Base-by-base conservation (phyloP, 2,888 invertebrate species). In the Acronicta alni region DNA sequence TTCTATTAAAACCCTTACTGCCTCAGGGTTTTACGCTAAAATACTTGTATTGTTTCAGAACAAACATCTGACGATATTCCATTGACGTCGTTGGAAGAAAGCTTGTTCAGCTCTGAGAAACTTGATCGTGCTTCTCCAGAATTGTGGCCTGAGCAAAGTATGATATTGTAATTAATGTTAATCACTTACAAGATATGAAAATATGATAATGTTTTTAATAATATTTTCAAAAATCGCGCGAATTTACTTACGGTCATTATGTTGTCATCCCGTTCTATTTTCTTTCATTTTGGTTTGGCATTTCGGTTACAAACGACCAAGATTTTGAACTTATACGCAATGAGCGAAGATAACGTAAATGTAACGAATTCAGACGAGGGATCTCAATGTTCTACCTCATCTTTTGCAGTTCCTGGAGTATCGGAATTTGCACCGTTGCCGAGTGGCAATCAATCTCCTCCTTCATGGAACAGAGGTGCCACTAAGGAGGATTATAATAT, bases 141-240 rank as follows among this genome's bases (percentile, higher is more conserved):
- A 86, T 91, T 99, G 81, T 99, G 99, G 99, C 99, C 99, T 20
- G 98, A 99, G 90, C 97, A 98, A 94, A 97, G 98, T 98, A 95
- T 96, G 96, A 46, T 14, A 43, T 2, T 93, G 23, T 16, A 48
- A 44, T 44, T 15, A 41, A 15, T 54, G 12, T 16, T 30, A 10
- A 26, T 49, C 26, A 15, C 1, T 18, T 5, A 7, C 3, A 43
- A 51, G 23, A 8, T 1, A n/a, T 2, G 3, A 38, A 16, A 49
- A 10, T 38, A 26, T 12, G 16, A 17, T 23, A 5, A 12, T 12
- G 30, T 7, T 30, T 18, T 16, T 42, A 52, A 44, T 46, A 73
- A 75, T 48, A 77, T 82, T 90, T 93, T 91, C 73, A 92, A 94
- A 92, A 88, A 86, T 88, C 87, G 91, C 93, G 93, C 87, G 86